Percentiles rank a stretch among this genome's conserved stretches.
phyloP scores from a whole-genome alignment of 2,888 invertebrate species.

The Drosophila diplacantha region DNA sequence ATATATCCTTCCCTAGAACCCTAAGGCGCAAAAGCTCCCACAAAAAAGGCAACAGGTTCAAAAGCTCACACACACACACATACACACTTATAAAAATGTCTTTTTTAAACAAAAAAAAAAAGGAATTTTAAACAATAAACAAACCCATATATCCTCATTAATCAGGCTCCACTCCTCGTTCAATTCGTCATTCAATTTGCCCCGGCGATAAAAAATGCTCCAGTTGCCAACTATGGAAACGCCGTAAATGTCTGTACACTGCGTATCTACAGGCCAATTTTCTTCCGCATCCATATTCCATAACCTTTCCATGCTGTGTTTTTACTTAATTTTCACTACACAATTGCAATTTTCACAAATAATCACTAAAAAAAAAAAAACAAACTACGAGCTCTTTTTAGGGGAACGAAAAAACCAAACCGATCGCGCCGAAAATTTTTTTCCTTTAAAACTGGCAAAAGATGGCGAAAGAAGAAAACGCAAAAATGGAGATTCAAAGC shows the following conservation, averaged over 20 bases:
- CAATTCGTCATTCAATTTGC: conserved; percentile 67
- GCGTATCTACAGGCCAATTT: conserved; percentile 18
- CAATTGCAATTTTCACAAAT: conserved; percentile 7
- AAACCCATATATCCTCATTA: conserved; percentile 75
- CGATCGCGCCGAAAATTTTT: neutral
- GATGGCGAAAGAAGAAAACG: neutral
- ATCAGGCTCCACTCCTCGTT: conserved; percentile 74
- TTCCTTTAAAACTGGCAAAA: too few species aligned
- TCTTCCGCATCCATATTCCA: conserved; percentile 42
- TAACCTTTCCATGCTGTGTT: conserved; percentile 8
- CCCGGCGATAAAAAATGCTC: conserved; percentile 68
- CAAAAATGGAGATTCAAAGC: conserved; percentile 1
- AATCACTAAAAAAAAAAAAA: neutral
- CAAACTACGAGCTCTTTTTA: neutral
- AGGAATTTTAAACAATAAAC: conserved; percentile 29
- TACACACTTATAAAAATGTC: neutral
- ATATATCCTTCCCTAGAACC: neutral
- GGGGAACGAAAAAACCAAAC: neutral
- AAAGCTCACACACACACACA: neutral
- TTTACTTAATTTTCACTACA: neutral
- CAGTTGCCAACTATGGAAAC: conserved; percentile 57
- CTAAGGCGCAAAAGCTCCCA: neutral
- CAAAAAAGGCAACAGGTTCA: conserved; percentile 32
- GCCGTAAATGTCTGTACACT: conserved; percentile 8
- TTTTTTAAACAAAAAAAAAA: neutral